A percentile compares a stretch with the other conserved stretches of the same genome.
Evolutionary conservation across 2,797 vertebrate genomes (phyloP).

Genomic region (Sebastiscus albofasciatus): DNA sequence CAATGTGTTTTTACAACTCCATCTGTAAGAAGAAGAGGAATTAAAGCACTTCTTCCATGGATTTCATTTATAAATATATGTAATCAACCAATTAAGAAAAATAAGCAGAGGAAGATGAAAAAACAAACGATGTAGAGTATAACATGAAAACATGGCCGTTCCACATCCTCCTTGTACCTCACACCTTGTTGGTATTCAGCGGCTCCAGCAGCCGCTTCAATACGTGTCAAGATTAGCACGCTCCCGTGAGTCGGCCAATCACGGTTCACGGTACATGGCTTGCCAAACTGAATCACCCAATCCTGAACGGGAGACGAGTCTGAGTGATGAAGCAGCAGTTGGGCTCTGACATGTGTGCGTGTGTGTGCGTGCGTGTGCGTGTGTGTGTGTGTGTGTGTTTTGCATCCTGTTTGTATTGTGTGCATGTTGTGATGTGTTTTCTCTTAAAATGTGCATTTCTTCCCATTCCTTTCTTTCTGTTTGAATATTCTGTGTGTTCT

Average conservation of each 20-base stretch:
- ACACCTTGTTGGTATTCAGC: conserved; percentile 44
- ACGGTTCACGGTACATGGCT: conserved; percentile 45
- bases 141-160: background rate
- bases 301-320: conserved; percentile 20
- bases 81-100: background rate
- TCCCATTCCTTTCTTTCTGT: too few species aligned
- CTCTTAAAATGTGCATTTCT: background rate
- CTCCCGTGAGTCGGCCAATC: conserved; percentile 47
- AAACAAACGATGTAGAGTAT: too few species aligned
- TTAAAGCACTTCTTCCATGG: background rate
- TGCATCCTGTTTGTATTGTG: background rate
- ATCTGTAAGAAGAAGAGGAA: background rate
- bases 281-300: conserved; percentile 40
- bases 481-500: background rate
- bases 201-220: conserved; percentile 16
- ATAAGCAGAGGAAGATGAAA: too few species aligned
- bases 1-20: background rate
- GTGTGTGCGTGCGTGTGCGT: too few species aligned
- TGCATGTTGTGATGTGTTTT: background rate
- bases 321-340: conserved; percentile 41
- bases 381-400: background rate
- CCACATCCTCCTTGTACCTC: background rate
- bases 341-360: background rate
- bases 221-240: conserved; percentile 48
- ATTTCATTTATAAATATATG: background rate